Evolutionary conservation across 2,888 invertebrate species (phyloP).

Genomic region (Oscheius onirici): DNA sequence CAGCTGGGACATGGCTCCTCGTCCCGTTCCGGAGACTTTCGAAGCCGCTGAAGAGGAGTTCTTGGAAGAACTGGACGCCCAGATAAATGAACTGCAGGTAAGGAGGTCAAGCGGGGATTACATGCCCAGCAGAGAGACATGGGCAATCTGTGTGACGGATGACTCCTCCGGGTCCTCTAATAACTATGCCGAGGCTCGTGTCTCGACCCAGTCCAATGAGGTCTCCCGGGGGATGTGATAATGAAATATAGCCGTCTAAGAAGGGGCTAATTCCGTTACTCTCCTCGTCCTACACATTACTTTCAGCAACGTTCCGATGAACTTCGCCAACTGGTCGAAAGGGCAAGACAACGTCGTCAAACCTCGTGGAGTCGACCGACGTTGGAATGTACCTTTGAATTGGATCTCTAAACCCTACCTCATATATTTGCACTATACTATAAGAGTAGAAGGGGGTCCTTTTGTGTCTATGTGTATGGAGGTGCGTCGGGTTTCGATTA

Average conservation of each 20-base stretch:
- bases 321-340: constrained; percentile 50
- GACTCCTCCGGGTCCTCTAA: constrained; percentile 27
- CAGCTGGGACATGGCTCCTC: not conserved
- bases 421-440: not conserved
- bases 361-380: constrained; percentile 43
- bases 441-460: constrained; percentile 6
- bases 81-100: constrained; percentile 54
- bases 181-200: not conserved
- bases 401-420: constrained; percentile 38
- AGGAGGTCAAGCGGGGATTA: not conserved
- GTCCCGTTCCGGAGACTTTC: constrained; percentile 14
- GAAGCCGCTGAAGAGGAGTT: constrained; percentile 44
- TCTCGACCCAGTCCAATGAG: not conserved
- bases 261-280: constrained; percentile 3
- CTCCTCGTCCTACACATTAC: not conserved
- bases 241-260: constrained; percentile 25
- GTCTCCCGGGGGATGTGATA: constrained; percentile 13
- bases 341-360: constrained; percentile 41
- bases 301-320: constrained; percentile 53
- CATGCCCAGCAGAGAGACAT: not conserved
- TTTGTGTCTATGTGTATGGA: constrained; percentile 18
- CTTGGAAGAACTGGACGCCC: constrained; percentile 45
- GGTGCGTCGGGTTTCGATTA: constrained; percentile 29
- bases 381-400: constrained; percentile 54
- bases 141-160: constrained; percentile 31